Evolutionary conservation across 2,113 vertebrate species (phyloP).

Genomic region (Carassius carassius): DNA sequence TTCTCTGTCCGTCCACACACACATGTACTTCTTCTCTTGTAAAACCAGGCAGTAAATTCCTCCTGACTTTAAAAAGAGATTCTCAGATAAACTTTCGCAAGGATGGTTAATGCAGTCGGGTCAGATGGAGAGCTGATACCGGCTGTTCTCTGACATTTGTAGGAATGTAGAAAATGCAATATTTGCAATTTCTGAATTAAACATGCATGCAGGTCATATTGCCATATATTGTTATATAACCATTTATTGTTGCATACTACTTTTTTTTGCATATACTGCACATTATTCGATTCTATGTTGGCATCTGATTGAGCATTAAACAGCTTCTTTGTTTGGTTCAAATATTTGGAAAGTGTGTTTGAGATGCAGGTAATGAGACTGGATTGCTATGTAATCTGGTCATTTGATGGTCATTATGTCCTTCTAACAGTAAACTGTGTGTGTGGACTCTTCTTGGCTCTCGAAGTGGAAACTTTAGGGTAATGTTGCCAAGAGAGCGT

Average conservation of each 20-base stretch:
- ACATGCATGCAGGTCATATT: too few species aligned
- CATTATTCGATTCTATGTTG: background rate
- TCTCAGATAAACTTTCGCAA: background rate
- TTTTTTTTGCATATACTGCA: background rate
- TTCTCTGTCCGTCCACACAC: constrained; percentile 13
- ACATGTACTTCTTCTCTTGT: constrained; percentile 15
- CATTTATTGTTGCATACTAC: background rate
- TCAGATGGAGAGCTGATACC: background rate
- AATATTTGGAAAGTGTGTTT: background rate
- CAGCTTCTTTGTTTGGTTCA: constrained; percentile 21
- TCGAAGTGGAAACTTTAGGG: constrained; percentile 73
- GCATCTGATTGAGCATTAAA: constrained; percentile 26
- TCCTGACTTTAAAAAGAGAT: constrained; percentile 46
- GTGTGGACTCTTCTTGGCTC: constrained; percentile 67
- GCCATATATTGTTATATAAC: background rate
- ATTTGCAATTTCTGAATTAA: too few species aligned
- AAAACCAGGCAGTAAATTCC: constrained; percentile 70
- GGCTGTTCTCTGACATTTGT: background rate
- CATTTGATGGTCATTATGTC: constrained; percentile 54
- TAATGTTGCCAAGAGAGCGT: constrained; percentile 75
- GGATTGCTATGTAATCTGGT: constrained; percentile 31
- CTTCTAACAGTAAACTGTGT: background rate
- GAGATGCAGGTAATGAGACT: background rate
- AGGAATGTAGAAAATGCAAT: too few species aligned
- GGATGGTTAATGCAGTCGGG: background rate